Evolutionary conservation across 2,113 vertebrate species (phyloP).

Genomic region (Ardeotis arabs): DNA sequence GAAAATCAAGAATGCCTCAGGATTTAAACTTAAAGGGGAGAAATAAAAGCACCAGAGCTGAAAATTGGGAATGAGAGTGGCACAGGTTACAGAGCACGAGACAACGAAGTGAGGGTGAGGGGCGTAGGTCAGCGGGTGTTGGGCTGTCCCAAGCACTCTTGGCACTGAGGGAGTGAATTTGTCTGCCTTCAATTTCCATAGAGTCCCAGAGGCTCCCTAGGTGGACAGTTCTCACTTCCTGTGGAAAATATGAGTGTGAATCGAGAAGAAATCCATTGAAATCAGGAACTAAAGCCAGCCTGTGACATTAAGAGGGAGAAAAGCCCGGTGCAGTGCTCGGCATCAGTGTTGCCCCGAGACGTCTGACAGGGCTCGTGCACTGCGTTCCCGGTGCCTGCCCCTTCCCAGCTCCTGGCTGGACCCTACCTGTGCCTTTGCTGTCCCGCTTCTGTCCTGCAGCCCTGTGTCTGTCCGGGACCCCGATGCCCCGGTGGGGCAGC

Average conservation of each 20-base stretch:
- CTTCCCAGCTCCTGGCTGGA: neutral
- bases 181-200: neutral
- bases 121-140: neutral
- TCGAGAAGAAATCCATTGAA: neutral
- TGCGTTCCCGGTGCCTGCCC: neutral
- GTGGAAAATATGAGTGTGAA: neutral
- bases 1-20: neutral
- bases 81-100: neutral
- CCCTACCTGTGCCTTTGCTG: neutral
- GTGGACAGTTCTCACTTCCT: neutral
- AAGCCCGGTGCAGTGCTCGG: neutral
- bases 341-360: neutral
- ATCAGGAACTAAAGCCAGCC: neutral
- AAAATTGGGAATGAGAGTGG: neutral
- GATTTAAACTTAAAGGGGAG: neutral
- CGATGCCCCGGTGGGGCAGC: accelerated
- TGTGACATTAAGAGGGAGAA: neutral
- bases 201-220: neutral
- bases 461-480: neutral
- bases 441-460: neutral
- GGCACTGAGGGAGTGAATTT: neutral
- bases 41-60: neutral
- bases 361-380: neutral
- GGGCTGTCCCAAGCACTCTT: neutral
- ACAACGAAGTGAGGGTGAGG: neutral